Conservation (phyloP, 2,888 invertebrate species). For the Drosophila planitibia region DNA sequence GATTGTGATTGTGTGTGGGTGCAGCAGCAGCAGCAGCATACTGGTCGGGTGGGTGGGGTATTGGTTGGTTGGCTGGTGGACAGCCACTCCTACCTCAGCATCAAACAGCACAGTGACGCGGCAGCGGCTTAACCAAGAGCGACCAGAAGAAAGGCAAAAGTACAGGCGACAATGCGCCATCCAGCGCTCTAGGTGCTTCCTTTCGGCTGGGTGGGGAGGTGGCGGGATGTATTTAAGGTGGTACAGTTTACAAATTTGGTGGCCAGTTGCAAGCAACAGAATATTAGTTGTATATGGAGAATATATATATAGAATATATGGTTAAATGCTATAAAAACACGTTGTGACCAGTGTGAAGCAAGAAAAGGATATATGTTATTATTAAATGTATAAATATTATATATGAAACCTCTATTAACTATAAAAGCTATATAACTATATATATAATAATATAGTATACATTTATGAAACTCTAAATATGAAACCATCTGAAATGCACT, state of each 20-base stretch:
- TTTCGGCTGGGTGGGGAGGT: background rate
- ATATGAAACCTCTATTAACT: no score
- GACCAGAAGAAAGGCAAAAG: conserved; percentile 61
- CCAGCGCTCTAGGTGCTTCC: conserved; percentile 58
- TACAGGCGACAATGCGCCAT: conserved; percentile 44
- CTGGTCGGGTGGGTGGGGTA: background rate
- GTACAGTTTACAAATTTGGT: conserved; percentile 24
- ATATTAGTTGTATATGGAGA: background rate
- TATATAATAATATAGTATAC: background rate
- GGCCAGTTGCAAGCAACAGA: no score
- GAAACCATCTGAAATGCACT: background rate
- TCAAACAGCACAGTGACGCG: conserved; percentile 47
- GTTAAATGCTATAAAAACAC: background rate
- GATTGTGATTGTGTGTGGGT: conserved; percentile 52
- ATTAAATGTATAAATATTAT: background rate
- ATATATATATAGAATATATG: no score
- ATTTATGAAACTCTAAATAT: background rate
- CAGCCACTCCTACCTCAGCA: conserved; percentile 40
- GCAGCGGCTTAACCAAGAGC: conserved; percentile 67
- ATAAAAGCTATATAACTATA: no score
- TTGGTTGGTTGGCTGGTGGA: background rate
- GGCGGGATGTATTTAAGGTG: conserved; percentile 3
- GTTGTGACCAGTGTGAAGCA: background rate
- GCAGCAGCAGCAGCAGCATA: conserved; percentile 31
- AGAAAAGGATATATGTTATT: background rate